phyloP scores from a whole-genome alignment of 2,797 vertebrate species.

The Manis pentadactyla region DNA sequence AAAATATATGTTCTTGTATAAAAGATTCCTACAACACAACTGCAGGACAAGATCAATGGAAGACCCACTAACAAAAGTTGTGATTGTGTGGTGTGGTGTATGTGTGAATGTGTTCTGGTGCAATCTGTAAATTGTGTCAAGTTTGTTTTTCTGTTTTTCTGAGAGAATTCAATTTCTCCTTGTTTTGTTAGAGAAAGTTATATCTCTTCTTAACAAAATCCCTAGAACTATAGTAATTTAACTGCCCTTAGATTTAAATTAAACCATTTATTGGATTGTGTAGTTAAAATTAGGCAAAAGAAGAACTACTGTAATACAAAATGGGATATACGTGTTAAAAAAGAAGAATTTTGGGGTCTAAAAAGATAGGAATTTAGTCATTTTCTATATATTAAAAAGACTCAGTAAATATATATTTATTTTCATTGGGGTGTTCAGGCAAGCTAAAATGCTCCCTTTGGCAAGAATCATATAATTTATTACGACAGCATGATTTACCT shows the following conservation, averaged over 20 bases:
- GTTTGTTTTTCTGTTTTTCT: neutral
- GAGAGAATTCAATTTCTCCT: neutral
- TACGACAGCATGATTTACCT: neutral
- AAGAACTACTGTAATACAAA: neutral
- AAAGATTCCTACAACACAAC: neutral
- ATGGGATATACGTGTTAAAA: neutral
- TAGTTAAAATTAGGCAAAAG: conserved; percentile 20
- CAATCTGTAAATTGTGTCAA: neutral
- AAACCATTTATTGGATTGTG: neutral
- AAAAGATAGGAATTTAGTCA: neutral
- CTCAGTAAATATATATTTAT: neutral
- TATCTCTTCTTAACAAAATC: conserved; percentile 23
- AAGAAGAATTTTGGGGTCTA: neutral
- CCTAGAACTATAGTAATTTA: conserved; percentile 3
- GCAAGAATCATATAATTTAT: neutral
- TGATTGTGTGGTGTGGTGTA: neutral
- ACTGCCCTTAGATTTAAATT: conserved; percentile 22
- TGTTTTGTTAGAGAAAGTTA: neutral
- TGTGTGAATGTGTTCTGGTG: neutral
- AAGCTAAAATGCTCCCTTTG: neutral
- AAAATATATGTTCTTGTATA: neutral
- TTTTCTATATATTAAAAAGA: conserved; percentile 6
- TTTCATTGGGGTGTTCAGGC: neutral
- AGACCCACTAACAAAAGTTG: conserved; percentile 7
- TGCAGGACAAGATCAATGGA: neutral